These are phyloP conservation scores for Heliconius congener DNA, from an alignment of 1,140 invertebrate genomes.

Conservation along the genomic window DNA sequence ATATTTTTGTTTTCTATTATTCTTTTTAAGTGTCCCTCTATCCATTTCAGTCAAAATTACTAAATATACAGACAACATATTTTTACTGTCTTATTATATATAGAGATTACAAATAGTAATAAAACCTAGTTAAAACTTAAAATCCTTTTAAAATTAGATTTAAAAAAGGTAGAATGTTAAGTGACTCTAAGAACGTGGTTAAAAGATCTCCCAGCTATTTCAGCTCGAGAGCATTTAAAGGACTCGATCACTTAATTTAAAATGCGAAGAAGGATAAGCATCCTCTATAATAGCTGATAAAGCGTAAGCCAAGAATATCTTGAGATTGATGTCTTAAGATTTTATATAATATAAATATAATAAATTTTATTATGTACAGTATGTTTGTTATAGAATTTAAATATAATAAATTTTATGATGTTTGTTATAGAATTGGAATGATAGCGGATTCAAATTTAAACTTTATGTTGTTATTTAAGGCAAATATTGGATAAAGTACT, in stretches of 20 bases:
- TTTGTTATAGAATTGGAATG: too few relatives aligned
- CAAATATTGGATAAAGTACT: too few relatives aligned
- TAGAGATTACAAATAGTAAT: neutral
- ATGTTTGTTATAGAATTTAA: too few relatives aligned
- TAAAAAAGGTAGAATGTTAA: constrained; percentile 2
- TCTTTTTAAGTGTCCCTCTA: too few relatives aligned
- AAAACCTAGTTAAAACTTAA: neutral
- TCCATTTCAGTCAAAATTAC: too few relatives aligned
- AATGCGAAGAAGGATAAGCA: constrained; percentile 30
- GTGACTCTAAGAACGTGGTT: neutral
- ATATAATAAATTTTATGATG: neutral
- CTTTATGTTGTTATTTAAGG: too few relatives aligned
- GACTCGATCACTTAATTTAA: constrained; percentile 36
- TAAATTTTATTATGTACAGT: too few relatives aligned
- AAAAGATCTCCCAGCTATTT: constrained; percentile 25
- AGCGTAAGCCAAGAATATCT: constrained; percentile 18
- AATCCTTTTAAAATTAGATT: neutral
- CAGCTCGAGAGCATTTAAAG: constrained; percentile 24
- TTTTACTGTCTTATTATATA: too few relatives aligned
- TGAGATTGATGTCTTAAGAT: constrained; percentile 12
- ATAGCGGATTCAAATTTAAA: too few relatives aligned
- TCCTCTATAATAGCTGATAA: constrained; percentile 30
- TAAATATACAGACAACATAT: too few relatives aligned
- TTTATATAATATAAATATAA: neutral
- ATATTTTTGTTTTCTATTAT: too few relatives aligned